Evolutionary conservation across 2,113 vertebrate species (phyloP), one percentile per base, ranked within the genome.

Genomic region (Nyctereutes procyonoides): DNA sequence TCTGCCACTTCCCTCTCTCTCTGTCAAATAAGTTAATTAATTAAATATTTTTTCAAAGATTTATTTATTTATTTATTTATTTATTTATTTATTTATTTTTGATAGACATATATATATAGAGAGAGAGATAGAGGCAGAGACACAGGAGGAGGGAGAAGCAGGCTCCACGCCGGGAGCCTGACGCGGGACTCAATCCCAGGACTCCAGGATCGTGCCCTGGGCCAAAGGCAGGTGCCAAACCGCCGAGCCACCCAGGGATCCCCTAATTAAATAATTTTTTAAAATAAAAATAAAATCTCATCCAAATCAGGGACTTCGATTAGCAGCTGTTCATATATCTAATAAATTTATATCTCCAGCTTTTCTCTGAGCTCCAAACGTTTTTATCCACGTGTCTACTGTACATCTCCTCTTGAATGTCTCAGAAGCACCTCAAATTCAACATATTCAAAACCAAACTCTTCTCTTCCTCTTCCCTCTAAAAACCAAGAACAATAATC

Each of bases 321-420:
- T 65, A 90, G 28, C n/a, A 28, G 17, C 80, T 76, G n/a, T 90
- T 90, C 79, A 74, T 76, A 83, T 56, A 53, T 32, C 79, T 76
- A 67, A 32, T n/a, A 83, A 83, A 83, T 56, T 63, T n/a, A 13
- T 83, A 89, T 74, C 86, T 56, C 58, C 86, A 83, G 56, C 8
- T 90, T 88, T 96, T 74, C 22, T 93, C 62, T 88, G 62, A n/a
- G 32, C 60, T 83, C 55, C 69, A 77, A 55, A 79, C n/a, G 60
- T 77, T 73, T 92, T n/a, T 85, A 65, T 79, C 51, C 94, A 79
- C 76, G 67, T 43, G n/a, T 56, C 26, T 55, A 86, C 32, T 88
- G 74, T 28, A 63, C 13, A 53, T 32, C 35, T 91, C 82, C 71
- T 79, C 63, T 65, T 74, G 12, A 28, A 56, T 96, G 48, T 74